These are phyloP conservation scores for Meda fulgida DNA, from an alignment of 2,797 vertebrate genomes.

Conservation along the genomic window DNA sequence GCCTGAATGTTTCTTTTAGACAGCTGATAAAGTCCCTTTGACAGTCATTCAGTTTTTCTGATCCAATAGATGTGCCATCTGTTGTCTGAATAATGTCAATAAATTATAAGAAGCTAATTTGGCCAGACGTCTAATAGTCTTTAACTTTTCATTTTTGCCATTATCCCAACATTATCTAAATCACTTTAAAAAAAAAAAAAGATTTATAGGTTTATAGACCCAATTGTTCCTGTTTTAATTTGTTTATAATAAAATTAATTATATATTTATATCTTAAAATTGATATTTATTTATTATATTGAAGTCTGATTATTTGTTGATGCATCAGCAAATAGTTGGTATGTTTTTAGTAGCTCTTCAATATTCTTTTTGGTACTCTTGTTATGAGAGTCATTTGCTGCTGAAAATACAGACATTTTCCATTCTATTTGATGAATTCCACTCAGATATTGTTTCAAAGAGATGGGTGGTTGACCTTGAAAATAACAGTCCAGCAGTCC, in stretches of 20 bases:
- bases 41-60: not conserved
- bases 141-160: not conserved
- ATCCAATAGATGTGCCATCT: constrained; percentile 31
- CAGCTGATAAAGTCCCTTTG: not conserved
- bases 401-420: not conserved
- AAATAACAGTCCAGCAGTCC: not conserved
- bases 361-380: not conserved
- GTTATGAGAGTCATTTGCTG: not conserved
- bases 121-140: not conserved
- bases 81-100: constrained; percentile 18
- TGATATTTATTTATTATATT: not conserved
- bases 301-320: not conserved
- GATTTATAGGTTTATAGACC: too few relatives aligned
- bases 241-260: not conserved
- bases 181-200: too few relatives aligned
- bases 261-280: not conserved
- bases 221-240: not conserved
- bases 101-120: not conserved
- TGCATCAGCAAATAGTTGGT: not conserved
- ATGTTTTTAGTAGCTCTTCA: not conserved
- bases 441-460: not conserved
- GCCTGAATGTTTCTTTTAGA: constrained; percentile 6
- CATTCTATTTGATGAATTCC: not conserved
- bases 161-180: too few relatives aligned
- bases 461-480: not conserved